Conservation (phyloP, 2,113 vertebrate species). For the Hystrix cristata region DNA sequence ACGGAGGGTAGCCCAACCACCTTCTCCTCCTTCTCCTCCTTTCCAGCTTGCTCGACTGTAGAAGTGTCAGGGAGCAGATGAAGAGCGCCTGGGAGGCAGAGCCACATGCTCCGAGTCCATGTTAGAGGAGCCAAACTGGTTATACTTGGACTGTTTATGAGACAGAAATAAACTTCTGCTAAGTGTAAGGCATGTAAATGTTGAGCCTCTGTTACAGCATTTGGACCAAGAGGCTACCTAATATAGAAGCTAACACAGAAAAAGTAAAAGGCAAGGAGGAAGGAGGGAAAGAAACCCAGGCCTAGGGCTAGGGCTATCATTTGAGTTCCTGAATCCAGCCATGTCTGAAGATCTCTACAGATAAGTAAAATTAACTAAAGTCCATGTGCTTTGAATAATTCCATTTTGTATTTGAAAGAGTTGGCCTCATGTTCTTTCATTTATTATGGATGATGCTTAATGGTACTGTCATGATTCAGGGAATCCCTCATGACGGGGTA, state of each 20-base stretch:
- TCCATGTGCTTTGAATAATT: not conserved
- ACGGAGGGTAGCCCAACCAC: not conserved
- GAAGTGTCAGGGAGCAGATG: not conserved
- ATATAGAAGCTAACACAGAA: conserved; percentile 29
- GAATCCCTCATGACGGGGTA: not conserved
- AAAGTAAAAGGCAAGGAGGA: not conserved
- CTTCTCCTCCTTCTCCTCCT: not conserved
- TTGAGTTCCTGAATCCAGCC: not conserved
- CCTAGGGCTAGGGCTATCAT: not conserved
- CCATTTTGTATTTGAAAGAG: not conserved
- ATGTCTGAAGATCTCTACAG: not conserved
- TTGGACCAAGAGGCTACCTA: not conserved
- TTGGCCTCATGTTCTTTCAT: not conserved
- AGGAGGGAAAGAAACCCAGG: not conserved
- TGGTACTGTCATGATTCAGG: not conserved
- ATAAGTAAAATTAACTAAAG: not conserved
- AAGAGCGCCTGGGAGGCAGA: not conserved
- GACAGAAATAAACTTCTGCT: not conserved
- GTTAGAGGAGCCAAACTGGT: not conserved
- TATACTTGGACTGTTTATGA: not conserved
- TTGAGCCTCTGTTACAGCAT: not conserved
- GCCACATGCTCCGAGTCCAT: not conserved
- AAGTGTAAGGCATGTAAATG: not conserved
- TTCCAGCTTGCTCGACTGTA: not conserved
- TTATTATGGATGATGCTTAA: not conserved